Base-by-base conservation (phyloP, 2,888 invertebrate genomes). In the Tetranychus truncatus region DNA sequence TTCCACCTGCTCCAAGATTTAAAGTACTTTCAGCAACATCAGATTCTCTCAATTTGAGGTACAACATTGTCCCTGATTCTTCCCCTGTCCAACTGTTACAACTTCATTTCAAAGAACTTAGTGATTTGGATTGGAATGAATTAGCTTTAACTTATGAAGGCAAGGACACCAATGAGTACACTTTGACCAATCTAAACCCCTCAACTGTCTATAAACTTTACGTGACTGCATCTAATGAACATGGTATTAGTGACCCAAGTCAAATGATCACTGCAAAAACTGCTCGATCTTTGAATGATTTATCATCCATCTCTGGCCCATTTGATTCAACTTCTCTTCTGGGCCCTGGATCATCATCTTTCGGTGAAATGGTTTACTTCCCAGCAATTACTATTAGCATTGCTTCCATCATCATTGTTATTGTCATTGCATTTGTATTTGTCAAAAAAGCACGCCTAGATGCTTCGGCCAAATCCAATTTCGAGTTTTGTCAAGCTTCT, bases 1-100 rank as follows among this genome's bases (percentile, higher is more conserved):
- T 80, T 34, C 80, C 80, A 18, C 73, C 78, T 8, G 77, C 80
- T 1, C 80, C 80, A 6, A 74, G 77, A 20, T 75, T 80, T 6
- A 78, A 77, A 72, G 77, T 79, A 6, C 76, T 77, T 4, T 74
- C 77, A 1, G 78, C 79, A 1, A 74, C 79, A 8, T 74, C 76
- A 44, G 77, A 72, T 71, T 74, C 78, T 6, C 78, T 80, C 24
- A 72, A 75, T 24, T 20, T 77, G n/a, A 76, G 75, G 15, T 77
- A 76, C 76, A 45, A 65, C 34, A 74, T 65, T 55, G 73, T 66
- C 15, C 55, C 18, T 18, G 46, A 9, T 55, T 20, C 9, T 9
- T 1, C 34, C 1, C 18, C 67, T 8, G 18, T 69, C 9, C 20
- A 66, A 18, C 66, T 24, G 24, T 9, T 45, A 18, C 18, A n/a